These are phyloP conservation scores for Atta colombica DNA, from an alignment of 1,140 invertebrate species.

Conservation along the genomic window DNA sequence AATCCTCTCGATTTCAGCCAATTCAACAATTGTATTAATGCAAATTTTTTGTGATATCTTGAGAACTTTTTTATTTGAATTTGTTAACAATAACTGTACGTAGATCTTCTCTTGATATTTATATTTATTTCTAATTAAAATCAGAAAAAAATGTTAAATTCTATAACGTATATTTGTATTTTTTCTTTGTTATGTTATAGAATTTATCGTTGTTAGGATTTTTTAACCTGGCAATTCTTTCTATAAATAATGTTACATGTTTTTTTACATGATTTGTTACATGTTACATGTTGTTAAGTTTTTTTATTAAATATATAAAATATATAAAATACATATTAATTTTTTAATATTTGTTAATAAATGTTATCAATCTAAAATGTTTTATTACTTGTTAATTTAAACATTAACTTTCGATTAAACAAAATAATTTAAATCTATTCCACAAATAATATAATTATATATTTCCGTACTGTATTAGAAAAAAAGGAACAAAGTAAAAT, in stretches of 20 bases:
- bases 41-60: not conserved
- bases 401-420: not conserved
- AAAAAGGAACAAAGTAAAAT: not conserved
- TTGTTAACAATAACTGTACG: not conserved
- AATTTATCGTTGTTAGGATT: not conserved
- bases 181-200: not conserved
- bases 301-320: slow-evolving; percentile 40
- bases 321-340: slow-evolving; percentile 17
- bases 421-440: not conserved
- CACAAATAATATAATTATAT: not conserved
- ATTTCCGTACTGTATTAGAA: not conserved
- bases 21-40: not conserved
- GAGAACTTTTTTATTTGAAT: not conserved
- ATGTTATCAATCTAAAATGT: not conserved
- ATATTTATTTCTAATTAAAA: slow-evolving; percentile 5
- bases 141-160: not conserved
- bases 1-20: not conserved
- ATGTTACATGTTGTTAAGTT: slow-evolving; percentile 70
- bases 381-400: not conserved
- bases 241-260: slow-evolving; percentile 64
- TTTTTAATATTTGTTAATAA: slow-evolving; percentile 61
- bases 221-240: not conserved
- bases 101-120: slow-evolving; percentile 15
- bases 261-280: slow-evolving; percentile 63
- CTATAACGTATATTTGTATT: not conserved